Base-by-base conservation (phyloP, 2,113 vertebrate genomes). In the Acanthochromis polyacanthus region DNA sequence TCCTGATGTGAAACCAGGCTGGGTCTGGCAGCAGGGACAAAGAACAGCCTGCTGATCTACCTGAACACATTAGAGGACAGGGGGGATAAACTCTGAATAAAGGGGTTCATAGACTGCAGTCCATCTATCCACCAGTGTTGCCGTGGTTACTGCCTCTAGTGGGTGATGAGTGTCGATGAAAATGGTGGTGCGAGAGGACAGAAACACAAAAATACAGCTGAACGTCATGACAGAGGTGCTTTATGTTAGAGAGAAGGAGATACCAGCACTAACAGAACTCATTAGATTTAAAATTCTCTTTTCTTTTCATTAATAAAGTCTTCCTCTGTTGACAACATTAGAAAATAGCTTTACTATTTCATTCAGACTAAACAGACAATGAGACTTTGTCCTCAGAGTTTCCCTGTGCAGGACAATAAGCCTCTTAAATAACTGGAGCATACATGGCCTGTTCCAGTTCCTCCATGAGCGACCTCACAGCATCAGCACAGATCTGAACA, bases 91-190 rank as follows among this genome's bases (percentile, higher is more conserved):
- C 57, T 79, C 72, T 79, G 62, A 65, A 89, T 85, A 84, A 78
- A 77, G 28, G 55, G 52, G 51, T 28, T 84, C 57, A 71, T 40
- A 25, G 36, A 61, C 65, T 55, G 32, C 43, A 43, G 70, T 57
- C 73, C 75, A 66, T 62, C 80, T 71, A 66, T 68, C 84, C 53
- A 80, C 58, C 65, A 30, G 56, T 66, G 91, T 91, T 89, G 74
- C 90, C 90, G 71, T 65, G 88, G 87, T 87, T 81, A 90, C 90
- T 28, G 14, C 81, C 76, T 83, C 69, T 74, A 75, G 38, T 81
- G 65, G 62, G 69, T 17, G 25, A 80, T 4, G n/a, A 84, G 77
- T 32, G 59, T 48, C 84, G 78, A 80, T 30, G n/a, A 74, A 78
- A 51, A 38, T 65, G 70, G 53, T 36, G 19, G 50, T n/a, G 51